Base-by-base conservation (phyloP, 1,140 invertebrate species). In the Halotydeus destructor region DNA sequence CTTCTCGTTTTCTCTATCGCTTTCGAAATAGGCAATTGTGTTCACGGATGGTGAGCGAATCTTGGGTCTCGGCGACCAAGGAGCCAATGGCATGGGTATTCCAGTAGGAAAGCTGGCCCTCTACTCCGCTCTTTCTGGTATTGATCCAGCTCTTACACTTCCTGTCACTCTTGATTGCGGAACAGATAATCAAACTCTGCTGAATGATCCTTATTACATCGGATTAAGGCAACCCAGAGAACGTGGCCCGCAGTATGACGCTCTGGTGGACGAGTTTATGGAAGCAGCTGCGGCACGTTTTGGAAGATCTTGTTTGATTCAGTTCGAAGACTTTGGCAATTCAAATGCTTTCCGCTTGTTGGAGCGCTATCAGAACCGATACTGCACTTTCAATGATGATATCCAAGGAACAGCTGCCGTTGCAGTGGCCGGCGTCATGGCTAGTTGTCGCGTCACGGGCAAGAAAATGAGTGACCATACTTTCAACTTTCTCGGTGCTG, bases 241-340 rank as follows among this genome's bases (percentile, higher is more conserved):
- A 0, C 74, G 75, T 22, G 93, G 91, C 11, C 64, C 71, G 25
- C 73, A 76, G 43, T 98, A 98, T 60, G 89, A 97, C 57, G 78
- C 80, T 30, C 78, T 98, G 50, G 73, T 98, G 41, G 91, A 98
- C 55, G 93, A 98, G 61, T 97, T 98, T 58, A 96, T 98, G 88
- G 66, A 81, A 55, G 88, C 86, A 2, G 81, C 84, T 41, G 81
- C 91, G 0, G 75, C 74, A 59, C 75, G 83, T 46, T 65, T 54
- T 46, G 63, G 65, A 14, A 48, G 49, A 35, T 52, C 58, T 24
- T 60, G 55, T 50, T 51, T 66, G 19, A 63, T 70, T 39, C 67
- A 94, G 71, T 94, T 96, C 62, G 88, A 96, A 69, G 89, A 96
- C 61, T 96, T 96, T 60, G 88, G 78, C 23, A 81, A 88, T 54